These are phyloP conservation scores for Paratilapia polleni DNA, from an alignment of 2,113 vertebrate species.

Conservation along the genomic window DNA sequence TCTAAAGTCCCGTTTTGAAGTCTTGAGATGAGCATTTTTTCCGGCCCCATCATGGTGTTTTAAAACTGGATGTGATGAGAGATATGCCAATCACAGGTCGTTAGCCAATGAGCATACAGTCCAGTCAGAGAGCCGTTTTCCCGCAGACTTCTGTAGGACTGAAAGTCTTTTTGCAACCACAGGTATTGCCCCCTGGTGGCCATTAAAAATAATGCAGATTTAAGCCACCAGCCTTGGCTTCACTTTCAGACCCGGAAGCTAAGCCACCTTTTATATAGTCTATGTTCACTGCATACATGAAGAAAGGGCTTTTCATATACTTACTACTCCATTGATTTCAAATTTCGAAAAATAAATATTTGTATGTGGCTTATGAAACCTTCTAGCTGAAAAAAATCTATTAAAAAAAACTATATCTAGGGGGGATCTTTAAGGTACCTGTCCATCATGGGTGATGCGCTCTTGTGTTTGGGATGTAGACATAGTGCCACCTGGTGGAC, in stretches of 20 bases:
- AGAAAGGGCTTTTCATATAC: too few relatives aligned
- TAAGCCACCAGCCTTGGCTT: background rate
- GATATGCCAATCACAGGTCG: too few relatives aligned
- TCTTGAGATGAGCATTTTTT: background rate
- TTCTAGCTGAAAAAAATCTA: background rate
- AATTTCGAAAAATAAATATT: background rate
- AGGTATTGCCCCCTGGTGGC: background rate
- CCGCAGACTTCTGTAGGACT: background rate
- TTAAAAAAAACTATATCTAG: background rate
- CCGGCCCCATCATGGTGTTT: too few relatives aligned
- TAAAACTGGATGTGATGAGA: too few relatives aligned
- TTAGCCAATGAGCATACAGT: too few relatives aligned
- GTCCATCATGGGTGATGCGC: background rate
- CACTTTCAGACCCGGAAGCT: too few relatives aligned
- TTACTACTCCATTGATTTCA: background rate
- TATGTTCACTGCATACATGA: background rate
- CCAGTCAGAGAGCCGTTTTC: background rate
- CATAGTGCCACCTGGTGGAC: conserved; percentile 53
- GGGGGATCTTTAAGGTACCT: background rate
- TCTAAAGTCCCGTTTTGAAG: background rate
- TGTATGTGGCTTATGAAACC: background rate
- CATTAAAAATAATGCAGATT: background rate
- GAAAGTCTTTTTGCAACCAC: background rate
- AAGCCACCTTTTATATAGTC: background rate
- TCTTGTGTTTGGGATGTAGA: background rate